A percentile compares a stretch with the other conserved stretches of the same genome.
These are phyloP conservation scores for Austrolebias charrua DNA, from an alignment of 2,797 vertebrate genomes.

Conservation along the genomic window DNA sequence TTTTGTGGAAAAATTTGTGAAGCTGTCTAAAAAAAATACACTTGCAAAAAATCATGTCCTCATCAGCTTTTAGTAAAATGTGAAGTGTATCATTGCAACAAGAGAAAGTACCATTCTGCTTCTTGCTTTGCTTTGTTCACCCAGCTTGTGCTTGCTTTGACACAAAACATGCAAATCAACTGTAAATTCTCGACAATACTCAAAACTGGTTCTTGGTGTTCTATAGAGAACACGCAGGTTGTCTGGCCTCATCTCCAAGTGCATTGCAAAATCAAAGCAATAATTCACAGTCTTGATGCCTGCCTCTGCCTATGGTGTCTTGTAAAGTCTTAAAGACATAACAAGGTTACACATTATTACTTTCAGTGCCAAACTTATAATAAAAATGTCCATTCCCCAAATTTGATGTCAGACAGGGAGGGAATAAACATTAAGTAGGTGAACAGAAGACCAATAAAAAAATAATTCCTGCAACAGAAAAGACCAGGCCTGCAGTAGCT, in stretches of 20 bases:
- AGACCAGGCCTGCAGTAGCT: too few species aligned
- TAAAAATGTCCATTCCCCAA: neutral
- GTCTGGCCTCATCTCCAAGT: too few species aligned
- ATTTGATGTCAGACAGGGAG: neutral
- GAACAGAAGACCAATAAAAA: neutral
- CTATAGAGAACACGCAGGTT: neutral
- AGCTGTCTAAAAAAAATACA: too few species aligned
- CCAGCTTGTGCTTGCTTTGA: neutral
- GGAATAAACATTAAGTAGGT: neutral
- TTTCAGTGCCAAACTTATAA: neutral
- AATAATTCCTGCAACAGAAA: neutral
- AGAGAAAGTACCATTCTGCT: too few species aligned
- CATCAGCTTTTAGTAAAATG: too few species aligned
- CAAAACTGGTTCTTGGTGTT: neutral
- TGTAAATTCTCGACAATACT: neutral
- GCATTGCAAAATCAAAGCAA: neutral
- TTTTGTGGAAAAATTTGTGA: too few species aligned
- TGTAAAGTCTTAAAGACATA: neutral
- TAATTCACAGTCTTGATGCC: neutral
- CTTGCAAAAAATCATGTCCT: too few species aligned
- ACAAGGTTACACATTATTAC: neutral
- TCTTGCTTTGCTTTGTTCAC: too few species aligned
- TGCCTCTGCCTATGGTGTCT: neutral
- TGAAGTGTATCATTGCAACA: too few species aligned
- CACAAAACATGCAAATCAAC: neutral